Base-by-base conservation (phyloP, 2,113 vertebrate genomes). In the Himantopus leucocephalus region DNA sequence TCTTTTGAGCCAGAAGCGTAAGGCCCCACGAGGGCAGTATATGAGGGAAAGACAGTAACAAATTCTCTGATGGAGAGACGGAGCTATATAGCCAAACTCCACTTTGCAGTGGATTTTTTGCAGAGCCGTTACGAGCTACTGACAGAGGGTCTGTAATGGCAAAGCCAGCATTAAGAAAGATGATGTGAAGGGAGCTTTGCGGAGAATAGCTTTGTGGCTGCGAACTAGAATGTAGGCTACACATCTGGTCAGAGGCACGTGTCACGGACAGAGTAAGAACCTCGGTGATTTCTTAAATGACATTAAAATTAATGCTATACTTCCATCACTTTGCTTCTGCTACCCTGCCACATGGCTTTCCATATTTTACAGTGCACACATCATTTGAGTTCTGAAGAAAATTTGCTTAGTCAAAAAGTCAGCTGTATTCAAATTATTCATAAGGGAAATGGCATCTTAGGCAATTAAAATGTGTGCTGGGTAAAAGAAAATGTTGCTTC, bases 401-500 rank as follows among this genome's bases (percentile, higher is more conserved):
- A 97, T 87, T 91, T 96, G 88, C 95, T 96, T 96, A 96, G 92
- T 94, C 96, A 97, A 97, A 96, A 96, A 96, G 90, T 95, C 88
- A 95, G 90, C 93, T 95, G 89, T 96, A 95, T 90, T 96, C 92
- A 92, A 97, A 97, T 97, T 97, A 97, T 97, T 97, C 96, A 97
- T 96, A 96, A 95, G 93, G 90, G 91, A 97, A 97, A 97, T 97
- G 95, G 88, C 94, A 96, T 96, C 86, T 95, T 86, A 91, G 62
- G 88, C 95, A 96, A 97, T 97, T 96, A 96, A 97, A 97, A 87
- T 53, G 62, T 84, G 84, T 90, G 60, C 77, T 92, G 92, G 90
- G 55, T 86, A 86, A 96, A 97, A 94, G 74, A 96, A 96, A 85
- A 88, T 79, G 70, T 89, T 94, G 63, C 91, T 91, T 96, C 74